Evolutionary conservation across 1,140 invertebrate species (phyloP), one percentile per base, ranked within the genome.

Genomic region (Formica exsecta): DNA sequence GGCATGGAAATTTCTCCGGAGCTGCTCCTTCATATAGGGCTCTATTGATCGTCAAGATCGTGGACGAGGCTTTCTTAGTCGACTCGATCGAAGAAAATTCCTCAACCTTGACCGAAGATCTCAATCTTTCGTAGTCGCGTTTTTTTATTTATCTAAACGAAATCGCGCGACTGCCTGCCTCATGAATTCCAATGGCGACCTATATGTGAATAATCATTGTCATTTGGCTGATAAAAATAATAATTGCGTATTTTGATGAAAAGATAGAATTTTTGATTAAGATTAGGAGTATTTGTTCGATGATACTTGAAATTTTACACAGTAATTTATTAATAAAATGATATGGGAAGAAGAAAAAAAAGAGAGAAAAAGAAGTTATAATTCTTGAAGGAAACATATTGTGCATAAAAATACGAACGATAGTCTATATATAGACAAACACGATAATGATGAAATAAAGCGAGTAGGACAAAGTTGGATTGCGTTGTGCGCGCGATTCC

Each of bases 21-120:
- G 48, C 51, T 70, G 36, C 54, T 48, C 54, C 70, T 87, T 57
- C 44, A 44, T 62, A 83, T 86, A 77, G 86, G 88, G 89, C 85
- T 88, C 85, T 87, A 92, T 92, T 90, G 93, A 93, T 94, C 93
- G 93, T 93, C 90, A 92, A 93, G 91, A 93, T 92, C 89, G 86
- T 70, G 89, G 36, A 71, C 61, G 62, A 89, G 70, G 85, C 68
- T n/a, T 19, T 32, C 19, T 19, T 25, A 29, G 29, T 54, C 22
- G 70, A 74, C 19, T 61, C 19, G 54, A 16, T 9, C 38, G 25
- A 59, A 29, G 25, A 61, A 81, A 13, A 22, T n/a, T 81, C 4
- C 19, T 73, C 66, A 54, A 81, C 25, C 51, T 81, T 81, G 54
- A 73, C 44, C 57, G 25, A 73, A 57, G 22, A 54, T 29, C 7